These are phyloP conservation scores for Fragum sueziense DNA, from an alignment of 2,888 invertebrate genomes.

Conservation along the genomic window DNA sequence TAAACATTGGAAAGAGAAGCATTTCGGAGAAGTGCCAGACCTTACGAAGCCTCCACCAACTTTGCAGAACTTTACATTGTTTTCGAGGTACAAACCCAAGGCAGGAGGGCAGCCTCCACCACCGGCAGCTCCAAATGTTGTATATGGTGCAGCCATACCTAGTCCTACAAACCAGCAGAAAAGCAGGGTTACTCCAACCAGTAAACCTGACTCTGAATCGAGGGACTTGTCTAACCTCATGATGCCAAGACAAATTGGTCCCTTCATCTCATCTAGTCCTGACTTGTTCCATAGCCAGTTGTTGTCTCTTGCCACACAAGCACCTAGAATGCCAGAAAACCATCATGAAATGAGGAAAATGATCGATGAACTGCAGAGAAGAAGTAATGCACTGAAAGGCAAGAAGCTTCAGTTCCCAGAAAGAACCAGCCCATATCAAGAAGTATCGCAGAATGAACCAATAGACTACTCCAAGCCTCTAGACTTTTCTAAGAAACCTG, in stretches of 20 bases:
- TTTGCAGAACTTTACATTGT: conserved; percentile 58
- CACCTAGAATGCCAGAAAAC: conserved; percentile 39
- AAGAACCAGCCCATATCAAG: not conserved
- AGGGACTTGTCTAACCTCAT: conserved; percentile 55
- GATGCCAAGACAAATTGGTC: conserved; percentile 75
- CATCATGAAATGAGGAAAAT: conserved; percentile 52
- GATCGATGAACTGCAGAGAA: conserved; percentile 40
- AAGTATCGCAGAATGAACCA: conserved; percentile 56
- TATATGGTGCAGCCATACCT: conserved; percentile 52
- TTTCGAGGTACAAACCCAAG: conserved; percentile 55
- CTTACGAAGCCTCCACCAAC: conserved; percentile 70
- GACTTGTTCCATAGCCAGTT: conserved; percentile 20
- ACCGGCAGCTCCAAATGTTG: conserved; percentile 62
- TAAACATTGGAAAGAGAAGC: conserved; percentile 83
- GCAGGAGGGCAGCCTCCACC: conserved; percentile 56
- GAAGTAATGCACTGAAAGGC: conserved; percentile 3
- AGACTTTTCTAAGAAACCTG: conserved; percentile 53
- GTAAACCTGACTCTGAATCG: conserved; percentile 24
- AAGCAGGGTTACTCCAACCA: conserved; percentile 43
- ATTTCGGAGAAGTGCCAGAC: conserved; percentile 78
- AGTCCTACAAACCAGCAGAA: conserved; percentile 35
- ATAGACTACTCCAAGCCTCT: conserved; percentile 56
- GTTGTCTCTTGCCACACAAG: conserved; percentile 22
- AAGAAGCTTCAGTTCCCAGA: not conserved
- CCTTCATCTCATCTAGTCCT: conserved; percentile 69